A percentile compares a stretch with the other conserved stretches of the same genome.
phyloP scores from a whole-genome alignment of 2,113 vertebrate species.

The Crotalus tigris region DNA sequence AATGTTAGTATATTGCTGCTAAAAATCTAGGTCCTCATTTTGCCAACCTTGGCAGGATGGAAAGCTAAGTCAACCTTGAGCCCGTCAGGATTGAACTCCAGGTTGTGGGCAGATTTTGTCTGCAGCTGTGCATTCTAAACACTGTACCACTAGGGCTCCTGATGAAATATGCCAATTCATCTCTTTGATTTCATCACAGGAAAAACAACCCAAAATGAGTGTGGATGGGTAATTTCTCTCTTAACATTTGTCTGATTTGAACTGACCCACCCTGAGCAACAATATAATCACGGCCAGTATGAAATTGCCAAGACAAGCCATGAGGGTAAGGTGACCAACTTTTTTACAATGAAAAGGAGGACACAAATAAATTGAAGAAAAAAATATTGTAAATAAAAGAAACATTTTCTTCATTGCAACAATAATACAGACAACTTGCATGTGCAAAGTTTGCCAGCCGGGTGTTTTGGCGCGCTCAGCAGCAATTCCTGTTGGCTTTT shows the following conservation, averaged over 20 bases:
- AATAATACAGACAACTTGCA: too few relatives aligned
- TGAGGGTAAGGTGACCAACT: not conserved
- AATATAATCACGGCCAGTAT: not conserved
- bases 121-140: not conserved
- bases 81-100: not conserved
- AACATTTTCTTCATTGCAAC: too few relatives aligned
- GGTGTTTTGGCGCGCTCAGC: too few relatives aligned
- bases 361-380: too few relatives aligned
- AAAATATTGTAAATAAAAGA: too few relatives aligned
- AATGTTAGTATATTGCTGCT: not conserved
- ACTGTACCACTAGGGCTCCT: not conserved
- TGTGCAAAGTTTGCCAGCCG: too few relatives aligned
- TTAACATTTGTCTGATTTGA: not conserved
- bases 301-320: not conserved
- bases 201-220: not conserved
- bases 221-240: not conserved
- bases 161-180: not conserved
- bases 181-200: not conserved
- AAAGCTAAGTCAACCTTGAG: not conserved
- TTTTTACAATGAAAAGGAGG: too few relatives aligned
- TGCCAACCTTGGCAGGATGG: not conserved
- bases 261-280: not conserved
- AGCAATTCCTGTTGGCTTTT: too few relatives aligned
- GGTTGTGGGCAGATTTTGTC: not conserved
- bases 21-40: not conserved